Evolutionary conservation across 1,140 invertebrate genomes (phyloP), one percentile per base, ranked within the genome.

Genomic region (Polypedilum vanderplanki): DNA sequence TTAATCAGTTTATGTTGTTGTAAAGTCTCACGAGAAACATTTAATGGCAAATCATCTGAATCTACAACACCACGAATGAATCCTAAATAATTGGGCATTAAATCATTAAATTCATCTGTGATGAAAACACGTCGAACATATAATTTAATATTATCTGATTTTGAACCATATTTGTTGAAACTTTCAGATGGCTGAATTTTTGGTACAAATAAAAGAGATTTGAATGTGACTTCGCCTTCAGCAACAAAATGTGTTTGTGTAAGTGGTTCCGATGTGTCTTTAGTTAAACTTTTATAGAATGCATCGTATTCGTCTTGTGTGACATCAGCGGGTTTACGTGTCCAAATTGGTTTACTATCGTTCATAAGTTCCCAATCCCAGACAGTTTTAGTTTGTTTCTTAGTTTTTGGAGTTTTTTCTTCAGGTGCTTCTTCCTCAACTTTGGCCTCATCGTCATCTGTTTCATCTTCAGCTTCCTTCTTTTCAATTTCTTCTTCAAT

Each of bases 1-100:
- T 99, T 99, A 76, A 99, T 93, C 0, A 99, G 88, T 83, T 99
- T 99, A 85, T 98, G 96, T 82, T 99, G 98, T 83, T 99, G 98
- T 0, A 99, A 87, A 41, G 94, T 99, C 86, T 99, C 98, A 78
- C 98, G 90, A 0, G 95, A 98, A 15, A 99, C 98, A 84, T 99
- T 99, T 74, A 99, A 85, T 4, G 98, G 98, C 75, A 99, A 85
- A 86, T 99, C 98, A 84, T 99, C 98, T n/a, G 95, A 98, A 84
- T 99, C 98, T 33, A 99, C 98, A 76, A 99, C 92, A 79, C 98
- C 98, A 77, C 92, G 89, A 74, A 98, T 88, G 81, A 99, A 99
- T 74, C 87, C 91, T 76, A 99, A 86, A 82, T 99, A 99, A 82
- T 96, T 98, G 74, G 98, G 98, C 91, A 99, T 95, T 91, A 99